Conservation (phyloP, 2,113 vertebrate species). For the Hepsetus odoe region DNA sequence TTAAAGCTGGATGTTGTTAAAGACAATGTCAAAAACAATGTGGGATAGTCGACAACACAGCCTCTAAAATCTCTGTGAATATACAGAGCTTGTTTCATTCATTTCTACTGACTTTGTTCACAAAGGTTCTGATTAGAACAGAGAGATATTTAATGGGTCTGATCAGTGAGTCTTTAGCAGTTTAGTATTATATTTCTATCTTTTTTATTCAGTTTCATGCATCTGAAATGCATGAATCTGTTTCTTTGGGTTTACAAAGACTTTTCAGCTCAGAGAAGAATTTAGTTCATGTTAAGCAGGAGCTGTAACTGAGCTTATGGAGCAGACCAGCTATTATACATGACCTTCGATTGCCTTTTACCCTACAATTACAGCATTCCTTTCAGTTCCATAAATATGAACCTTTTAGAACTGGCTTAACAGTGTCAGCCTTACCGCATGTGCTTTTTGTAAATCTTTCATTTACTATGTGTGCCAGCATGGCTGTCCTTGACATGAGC, state of each 20-base stretch:
- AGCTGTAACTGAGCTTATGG: not conserved
- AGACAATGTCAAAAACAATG: too few relatives aligned
- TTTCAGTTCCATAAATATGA: not conserved
- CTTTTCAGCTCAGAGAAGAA: too few relatives aligned
- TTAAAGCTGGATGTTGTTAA: too few relatives aligned
- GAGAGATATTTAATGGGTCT: too few relatives aligned
- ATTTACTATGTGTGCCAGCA: not conserved
- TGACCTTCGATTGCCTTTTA: slow-evolving; percentile 10
- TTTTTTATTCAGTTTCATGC: too few relatives aligned
- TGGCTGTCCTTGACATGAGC: not conserved
- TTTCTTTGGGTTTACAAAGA: not conserved
- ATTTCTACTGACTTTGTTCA: too few relatives aligned
- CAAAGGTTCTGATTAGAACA: too few relatives aligned
- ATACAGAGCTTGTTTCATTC: too few relatives aligned
- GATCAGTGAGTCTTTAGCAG: too few relatives aligned
- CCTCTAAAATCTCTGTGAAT: too few relatives aligned
- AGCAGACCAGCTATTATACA: not conserved
- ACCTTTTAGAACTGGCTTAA: slow-evolving; percentile 13
- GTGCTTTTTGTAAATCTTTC: not conserved
- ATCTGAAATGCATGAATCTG: not conserved
- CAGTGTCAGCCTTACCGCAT: not conserved
- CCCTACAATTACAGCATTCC: not conserved
- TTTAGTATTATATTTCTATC: too few relatives aligned
- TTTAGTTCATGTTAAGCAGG: not conserved
- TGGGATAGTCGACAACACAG: too few relatives aligned